Evolutionary conservation across 2,797 vertebrate species (phyloP).

Genomic region (Nothura maculosa): DNA sequence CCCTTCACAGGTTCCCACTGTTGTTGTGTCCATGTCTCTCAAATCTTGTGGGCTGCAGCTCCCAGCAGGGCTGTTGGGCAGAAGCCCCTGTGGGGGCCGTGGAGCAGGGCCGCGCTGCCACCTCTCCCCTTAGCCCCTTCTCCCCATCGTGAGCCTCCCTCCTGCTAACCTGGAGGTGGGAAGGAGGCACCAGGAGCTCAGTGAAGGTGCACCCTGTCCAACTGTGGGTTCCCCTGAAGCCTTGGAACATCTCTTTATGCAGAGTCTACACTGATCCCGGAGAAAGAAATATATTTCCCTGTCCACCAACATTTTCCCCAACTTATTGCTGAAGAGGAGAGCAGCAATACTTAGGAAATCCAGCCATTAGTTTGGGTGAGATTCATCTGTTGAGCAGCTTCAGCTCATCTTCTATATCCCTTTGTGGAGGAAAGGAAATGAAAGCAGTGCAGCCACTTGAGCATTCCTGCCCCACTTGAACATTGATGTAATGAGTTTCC

Average conservation of each 20-base stretch:
- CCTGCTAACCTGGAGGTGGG: neutral
- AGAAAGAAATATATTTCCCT: neutral
- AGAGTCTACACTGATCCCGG: neutral
- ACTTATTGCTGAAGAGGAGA: neutral
- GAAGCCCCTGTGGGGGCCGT: neutral
- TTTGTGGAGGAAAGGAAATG: neutral
- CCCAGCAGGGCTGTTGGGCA: neutral
- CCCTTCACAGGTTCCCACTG: neutral
- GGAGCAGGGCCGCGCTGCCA: neutral
- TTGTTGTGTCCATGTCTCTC: neutral
- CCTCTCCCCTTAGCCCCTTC: neutral
- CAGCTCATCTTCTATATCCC: neutral
- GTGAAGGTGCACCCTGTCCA: accelerated
- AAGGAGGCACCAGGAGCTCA: neutral
- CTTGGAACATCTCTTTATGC: accelerated
- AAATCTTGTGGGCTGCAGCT: accelerated
- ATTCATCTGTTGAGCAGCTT: neutral
- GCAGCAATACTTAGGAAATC: neutral
- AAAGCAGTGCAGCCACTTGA: neutral
- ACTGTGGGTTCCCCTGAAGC: neutral
- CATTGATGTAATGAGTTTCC: neutral
- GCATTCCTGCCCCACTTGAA: neutral
- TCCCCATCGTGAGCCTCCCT: neutral
- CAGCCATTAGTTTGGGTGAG: neutral
- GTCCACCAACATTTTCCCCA: neutral